Conservation (phyloP, 2,888 invertebrate species). For the Latrodectus hesperus region DNA sequence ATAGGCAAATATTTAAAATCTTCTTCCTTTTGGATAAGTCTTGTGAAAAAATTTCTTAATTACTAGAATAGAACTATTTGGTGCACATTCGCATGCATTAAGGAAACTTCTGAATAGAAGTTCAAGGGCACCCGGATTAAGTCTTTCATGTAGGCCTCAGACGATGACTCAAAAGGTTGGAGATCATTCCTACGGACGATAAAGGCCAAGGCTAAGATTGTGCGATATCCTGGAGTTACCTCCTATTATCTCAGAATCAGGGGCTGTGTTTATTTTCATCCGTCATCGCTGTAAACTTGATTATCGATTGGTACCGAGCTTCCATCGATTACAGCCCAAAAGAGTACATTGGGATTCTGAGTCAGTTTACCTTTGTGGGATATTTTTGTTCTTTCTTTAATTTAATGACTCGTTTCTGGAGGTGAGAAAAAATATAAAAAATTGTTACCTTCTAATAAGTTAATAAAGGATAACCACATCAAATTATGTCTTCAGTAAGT, state of each 20-base stretch:
- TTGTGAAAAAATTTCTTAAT: background rate
- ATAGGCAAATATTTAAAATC: background rate
- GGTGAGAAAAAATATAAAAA: too few species aligned
- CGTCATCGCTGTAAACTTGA: too few species aligned
- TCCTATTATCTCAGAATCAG: background rate
- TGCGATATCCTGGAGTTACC: background rate
- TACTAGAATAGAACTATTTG: background rate
- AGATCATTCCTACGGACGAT: conserved; percentile 2
- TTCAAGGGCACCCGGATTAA: conserved; percentile 47
- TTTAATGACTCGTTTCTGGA: too few species aligned
- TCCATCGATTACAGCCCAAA: too few species aligned
- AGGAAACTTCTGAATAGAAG: conserved; percentile 22
- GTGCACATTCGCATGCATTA: background rate
- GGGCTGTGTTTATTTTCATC: background rate
- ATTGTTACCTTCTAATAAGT: too few species aligned
- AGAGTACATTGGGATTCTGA: too few species aligned
- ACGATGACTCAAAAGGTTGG: conserved; percentile 41
- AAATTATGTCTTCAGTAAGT: too few species aligned
- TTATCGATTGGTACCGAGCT: too few species aligned
- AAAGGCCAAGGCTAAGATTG: conserved; percentile 26
- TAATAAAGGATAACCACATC: too few species aligned
- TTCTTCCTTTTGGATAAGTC: background rate
- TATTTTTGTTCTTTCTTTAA: too few species aligned
- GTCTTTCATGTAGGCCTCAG: conserved; percentile 14
- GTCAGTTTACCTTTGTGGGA: too few species aligned